Evolutionary conservation across 2,113 vertebrate genomes (phyloP), one percentile per base, ranked within the genome.

Genomic region (Carollia perspicillata): DNA sequence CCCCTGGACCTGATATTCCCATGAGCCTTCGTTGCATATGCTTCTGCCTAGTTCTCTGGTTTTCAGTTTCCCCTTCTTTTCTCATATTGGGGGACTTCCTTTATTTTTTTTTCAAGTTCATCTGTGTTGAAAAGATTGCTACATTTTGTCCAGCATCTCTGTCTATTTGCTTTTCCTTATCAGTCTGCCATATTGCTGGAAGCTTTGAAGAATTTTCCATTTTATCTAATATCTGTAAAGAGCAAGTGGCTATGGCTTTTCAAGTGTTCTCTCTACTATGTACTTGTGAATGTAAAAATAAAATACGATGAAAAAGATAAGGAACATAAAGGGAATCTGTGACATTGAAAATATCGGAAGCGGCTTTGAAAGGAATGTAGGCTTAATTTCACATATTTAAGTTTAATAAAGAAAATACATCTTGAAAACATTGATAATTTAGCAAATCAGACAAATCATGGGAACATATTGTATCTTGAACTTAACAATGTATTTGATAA

Each of bases 201-300:
- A 93, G 58, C 74, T 93, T 84, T 74, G 51, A 93, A 35, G 60
- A 33, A 26, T 35, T 95, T 96, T 93, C 83, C n/a, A 89, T 60
- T 95, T 94, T 94, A 95, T 97, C 90, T 95, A 71, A 55, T 68
- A 86, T 94, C 66, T 93, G 8, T 47, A 95, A 94, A 96, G 89
- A 42, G 35, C 93, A 96, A 93, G 51, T 0, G 47, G n/a, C 77
- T 85, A 14, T 3, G 90, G 58, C 40, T 44, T 93, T 81, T 90
- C 55, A 95, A 88, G 71, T 90, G 22, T 85, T 81, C 75, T 93
- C 79, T 84, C 69, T 69, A 90, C 65, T 89, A 26, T 53, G 71
- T 93, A 63, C 51, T 94, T 95, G 26, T 74, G 90, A 94, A 92
- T 84, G 77, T 72, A 84, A 84, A 92, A 85, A 60, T 93, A 88